Evolutionary conservation across 2,888 invertebrate genomes (phyloP).

Genomic region (Ptilodon capucinus): DNA sequence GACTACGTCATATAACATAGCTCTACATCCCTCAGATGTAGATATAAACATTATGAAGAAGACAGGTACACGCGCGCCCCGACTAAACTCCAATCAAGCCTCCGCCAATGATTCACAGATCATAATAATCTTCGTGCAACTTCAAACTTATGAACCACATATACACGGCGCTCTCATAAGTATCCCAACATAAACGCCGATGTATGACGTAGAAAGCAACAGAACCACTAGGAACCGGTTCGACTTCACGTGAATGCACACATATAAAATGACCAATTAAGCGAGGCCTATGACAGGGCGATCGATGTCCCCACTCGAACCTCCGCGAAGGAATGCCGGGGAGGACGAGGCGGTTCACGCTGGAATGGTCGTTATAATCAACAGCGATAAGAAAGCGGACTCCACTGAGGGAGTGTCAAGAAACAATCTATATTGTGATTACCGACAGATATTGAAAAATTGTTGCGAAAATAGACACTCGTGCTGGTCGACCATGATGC

Average conservation of each 20-base stretch:
- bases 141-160: conserved; percentile 62
- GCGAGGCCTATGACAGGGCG: conserved; percentile 67
- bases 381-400: conserved; percentile 74
- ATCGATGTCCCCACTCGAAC: conserved; percentile 55
- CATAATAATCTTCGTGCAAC: conserved; percentile 70
- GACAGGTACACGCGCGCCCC: conserved; percentile 54
- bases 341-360: conserved; percentile 54
- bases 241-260: conserved; percentile 70
- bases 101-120: conserved; percentile 71
- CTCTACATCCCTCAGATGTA: conserved; percentile 38
- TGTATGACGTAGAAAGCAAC: conserved; percentile 75
- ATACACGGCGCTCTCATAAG: conserved; percentile 52
- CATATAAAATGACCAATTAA: conserved; percentile 72
- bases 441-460: conserved; percentile 34
- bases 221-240: conserved; percentile 72
- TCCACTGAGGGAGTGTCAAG: conserved; percentile 61
- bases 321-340: conserved; percentile 39
- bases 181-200: conserved; percentile 63
- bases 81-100: conserved; percentile 66
- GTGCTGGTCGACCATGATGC: conserved; percentile 7
- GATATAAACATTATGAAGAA: conserved; percentile 56
- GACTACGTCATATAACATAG: conserved; percentile 4
- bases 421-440: conserved; percentile 62
- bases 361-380: conserved; percentile 57
- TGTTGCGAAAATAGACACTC: conserved; percentile 30